Percentiles rank a stretch among this genome's conserved stretches.
Conservation (phyloP, 2,113 vertebrate genomes). For the Psilopsiagon aurifrons region DNA sequence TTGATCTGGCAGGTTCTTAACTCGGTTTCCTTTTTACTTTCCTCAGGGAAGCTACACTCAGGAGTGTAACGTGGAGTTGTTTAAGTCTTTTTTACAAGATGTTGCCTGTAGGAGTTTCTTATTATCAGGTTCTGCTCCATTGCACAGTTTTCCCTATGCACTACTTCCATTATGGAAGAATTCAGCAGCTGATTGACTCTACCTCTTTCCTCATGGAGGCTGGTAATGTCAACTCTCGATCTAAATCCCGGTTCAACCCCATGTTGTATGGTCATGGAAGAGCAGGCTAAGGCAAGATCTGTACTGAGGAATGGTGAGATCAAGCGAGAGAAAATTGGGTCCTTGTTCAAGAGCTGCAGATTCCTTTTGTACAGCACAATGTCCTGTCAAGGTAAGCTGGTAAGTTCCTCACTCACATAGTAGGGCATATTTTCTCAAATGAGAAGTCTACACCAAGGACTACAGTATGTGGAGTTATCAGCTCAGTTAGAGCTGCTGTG, state of each 20-base stretch:
- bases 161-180: background rate
- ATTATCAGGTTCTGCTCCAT: background rate
- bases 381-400: background rate
- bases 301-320: background rate
- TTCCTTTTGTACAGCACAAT: background rate
- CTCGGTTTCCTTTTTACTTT: background rate
- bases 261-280: background rate
- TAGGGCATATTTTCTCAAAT: background rate
- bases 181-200: background rate
- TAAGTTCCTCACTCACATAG: background rate
- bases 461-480: background rate
- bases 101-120: background rate
- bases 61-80: background rate
- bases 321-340: background rate
- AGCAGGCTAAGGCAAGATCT: background rate
- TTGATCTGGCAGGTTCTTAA: background rate
- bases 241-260: background rate
- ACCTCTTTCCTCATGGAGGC: background rate
- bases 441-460: background rate
- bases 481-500: background rate
- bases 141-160: background rate
- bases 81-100: background rate
- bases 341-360: background rate
- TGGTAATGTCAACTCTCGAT: background rate
- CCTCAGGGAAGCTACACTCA: background rate